phyloP scores from a whole-genome alignment of 1,140 invertebrate species.

The Drosophila auraria region DNA sequence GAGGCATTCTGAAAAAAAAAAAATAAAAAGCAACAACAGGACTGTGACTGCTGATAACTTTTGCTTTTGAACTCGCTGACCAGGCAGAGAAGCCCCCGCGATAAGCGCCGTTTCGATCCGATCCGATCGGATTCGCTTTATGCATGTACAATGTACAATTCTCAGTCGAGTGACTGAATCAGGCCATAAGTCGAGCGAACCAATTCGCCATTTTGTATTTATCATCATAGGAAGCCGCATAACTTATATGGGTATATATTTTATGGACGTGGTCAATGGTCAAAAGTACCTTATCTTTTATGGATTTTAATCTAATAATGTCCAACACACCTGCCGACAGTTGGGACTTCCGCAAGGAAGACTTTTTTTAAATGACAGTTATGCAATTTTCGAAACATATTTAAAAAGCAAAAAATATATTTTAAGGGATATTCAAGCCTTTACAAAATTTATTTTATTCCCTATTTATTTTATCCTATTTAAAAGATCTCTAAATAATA shows the following conservation, averaged over 20 bases:
- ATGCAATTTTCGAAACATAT: background rate
- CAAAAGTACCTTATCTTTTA: conserved; percentile 17
- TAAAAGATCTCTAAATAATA: background rate
- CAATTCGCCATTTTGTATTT: conserved; percentile 36
- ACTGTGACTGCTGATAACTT: conserved; percentile 37
- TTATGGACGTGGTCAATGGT: conserved; percentile 41
- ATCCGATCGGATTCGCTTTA: conserved; percentile 30
- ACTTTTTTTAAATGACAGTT: conserved; percentile 85
- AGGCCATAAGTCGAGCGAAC: conserved; percentile 26
- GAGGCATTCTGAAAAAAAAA: background rate
- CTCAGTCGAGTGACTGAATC: conserved; percentile 12
- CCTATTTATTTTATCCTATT: too few relatives aligned
- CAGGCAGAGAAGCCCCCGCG: conserved; percentile 50
- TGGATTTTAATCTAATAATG: conserved; percentile 30
- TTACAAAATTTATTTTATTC: too few relatives aligned
- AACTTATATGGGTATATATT: conserved; percentile 23
- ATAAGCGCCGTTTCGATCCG: conserved; percentile 53
- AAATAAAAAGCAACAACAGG: conserved; percentile 17
- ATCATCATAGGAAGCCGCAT: conserved; percentile 49
- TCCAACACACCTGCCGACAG: conserved; percentile 73
- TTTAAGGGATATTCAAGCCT: too few relatives aligned
- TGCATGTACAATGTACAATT: conserved; percentile 24
- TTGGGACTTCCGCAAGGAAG: conserved; percentile 91
- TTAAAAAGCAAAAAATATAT: background rate
- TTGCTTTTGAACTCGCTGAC: conserved; percentile 70